Percentiles rank a stretch among this genome's conserved stretches.
These are phyloP conservation scores for Athripsodes cinereus DNA, from an alignment of 2,888 invertebrate species.

Conservation along the genomic window DNA sequence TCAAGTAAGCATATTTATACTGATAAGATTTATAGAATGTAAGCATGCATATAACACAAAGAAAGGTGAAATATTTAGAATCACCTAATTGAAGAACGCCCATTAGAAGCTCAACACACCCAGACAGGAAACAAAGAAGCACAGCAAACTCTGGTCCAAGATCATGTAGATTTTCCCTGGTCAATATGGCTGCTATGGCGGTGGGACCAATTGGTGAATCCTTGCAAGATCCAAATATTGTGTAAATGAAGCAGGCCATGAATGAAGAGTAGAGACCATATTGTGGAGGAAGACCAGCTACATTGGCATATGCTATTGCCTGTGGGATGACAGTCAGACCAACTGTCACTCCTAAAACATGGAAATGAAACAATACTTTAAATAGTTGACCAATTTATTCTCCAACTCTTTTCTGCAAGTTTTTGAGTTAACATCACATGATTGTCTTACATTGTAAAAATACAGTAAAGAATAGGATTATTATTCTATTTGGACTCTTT, in stretches of 20 bases:
- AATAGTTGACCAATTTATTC: no score
- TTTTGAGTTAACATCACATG: no score
- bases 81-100: conserved; percentile 68
- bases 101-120: conserved; percentile 65
- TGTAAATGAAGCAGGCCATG: conserved; percentile 90
- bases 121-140: conserved; percentile 64
- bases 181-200: conserved; percentile 77
- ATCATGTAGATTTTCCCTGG: conserved; percentile 65
- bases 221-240: conserved; percentile 77
- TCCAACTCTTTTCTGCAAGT: no score
- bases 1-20: no score
- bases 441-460: no score
- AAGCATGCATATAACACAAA: no score
- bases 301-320: conserved; percentile 76
- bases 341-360: conserved; percentile 52
- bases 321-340: conserved; percentile 79
- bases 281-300: conserved; percentile 67
- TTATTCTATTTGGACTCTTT: no score
- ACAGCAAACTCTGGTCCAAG: conserved; percentile 67
- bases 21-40: no score
- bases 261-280: conserved; percentile 92
- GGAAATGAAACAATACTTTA: no score
- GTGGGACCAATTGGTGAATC: conserved; percentile 80
- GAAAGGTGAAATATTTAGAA: no score
- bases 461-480: no score